These are phyloP conservation scores for Eulimnadia texana DNA, from an alignment of 1,140 invertebrate genomes.

Conservation along the genomic window DNA sequence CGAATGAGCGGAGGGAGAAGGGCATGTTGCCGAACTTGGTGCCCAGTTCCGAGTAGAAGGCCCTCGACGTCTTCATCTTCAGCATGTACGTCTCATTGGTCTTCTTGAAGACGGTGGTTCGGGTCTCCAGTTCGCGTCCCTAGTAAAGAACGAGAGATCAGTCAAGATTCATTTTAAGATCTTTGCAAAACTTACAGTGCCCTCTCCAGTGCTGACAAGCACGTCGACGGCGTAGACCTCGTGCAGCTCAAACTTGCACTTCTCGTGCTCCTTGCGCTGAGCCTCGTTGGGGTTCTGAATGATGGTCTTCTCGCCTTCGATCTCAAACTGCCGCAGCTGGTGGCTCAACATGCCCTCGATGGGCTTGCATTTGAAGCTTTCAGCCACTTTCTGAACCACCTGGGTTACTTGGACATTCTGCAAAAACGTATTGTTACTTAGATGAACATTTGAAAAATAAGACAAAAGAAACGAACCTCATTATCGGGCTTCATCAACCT, in stretches of 20 bases:
- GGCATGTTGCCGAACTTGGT: constrained; percentile 92
- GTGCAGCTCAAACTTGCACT: constrained; percentile 86
- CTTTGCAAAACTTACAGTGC: constrained; percentile 38
- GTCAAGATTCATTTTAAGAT: neutral
- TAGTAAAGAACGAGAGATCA: constrained; percentile 23
- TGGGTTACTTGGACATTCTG: constrained; percentile 86
- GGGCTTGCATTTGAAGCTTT: constrained; percentile 88
- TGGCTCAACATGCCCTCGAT: constrained; percentile 98
- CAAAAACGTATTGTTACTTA: constrained; percentile 25
- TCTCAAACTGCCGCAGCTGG: constrained; percentile 88
- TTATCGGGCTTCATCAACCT: constrained; percentile 80
- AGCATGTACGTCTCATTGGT: constrained; percentile 93
- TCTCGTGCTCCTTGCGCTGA: constrained; percentile 95
- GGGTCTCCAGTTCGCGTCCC: constrained; percentile 79
- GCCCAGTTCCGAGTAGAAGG: constrained; percentile 73
- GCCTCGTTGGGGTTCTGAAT: constrained; percentile 96
- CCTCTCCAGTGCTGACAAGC: constrained; percentile 85
- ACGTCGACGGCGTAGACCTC: constrained; percentile 99
- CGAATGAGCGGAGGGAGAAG: constrained; percentile 75
- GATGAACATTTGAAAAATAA: neutral
- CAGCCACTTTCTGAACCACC: constrained; percentile 81
- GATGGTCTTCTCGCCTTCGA: constrained; percentile 97
- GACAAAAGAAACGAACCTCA: constrained; percentile 42
- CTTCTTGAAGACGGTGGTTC: constrained; percentile 96
- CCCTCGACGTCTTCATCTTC: constrained; percentile 90